phyloP scores from a whole-genome alignment of 2,113 vertebrate species.

The Garra rufa region DNA sequence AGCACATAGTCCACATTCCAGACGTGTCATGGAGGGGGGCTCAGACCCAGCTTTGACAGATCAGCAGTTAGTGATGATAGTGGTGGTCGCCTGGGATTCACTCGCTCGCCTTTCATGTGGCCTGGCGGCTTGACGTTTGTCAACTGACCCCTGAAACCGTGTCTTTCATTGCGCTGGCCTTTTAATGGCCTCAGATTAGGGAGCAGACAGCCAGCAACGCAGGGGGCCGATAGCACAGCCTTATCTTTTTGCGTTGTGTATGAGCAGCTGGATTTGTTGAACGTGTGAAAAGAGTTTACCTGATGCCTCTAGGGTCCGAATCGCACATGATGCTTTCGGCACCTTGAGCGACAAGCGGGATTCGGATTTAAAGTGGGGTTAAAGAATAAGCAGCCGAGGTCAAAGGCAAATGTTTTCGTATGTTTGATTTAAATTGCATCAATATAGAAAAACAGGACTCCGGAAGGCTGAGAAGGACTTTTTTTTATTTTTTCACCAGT shows the following conservation, averaged over 20 bases:
- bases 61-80: constrained; percentile 50
- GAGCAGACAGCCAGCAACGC: constrained; percentile 12
- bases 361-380: constrained; percentile 54
- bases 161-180: constrained; percentile 50
- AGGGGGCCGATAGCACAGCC: constrained; percentile 7
- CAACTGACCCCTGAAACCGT: constrained; percentile 52
- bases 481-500: constrained; percentile 42
- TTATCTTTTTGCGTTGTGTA: neutral
- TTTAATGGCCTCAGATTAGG: constrained; percentile 53
- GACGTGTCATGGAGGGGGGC: constrained; percentile 32
- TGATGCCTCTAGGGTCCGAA: constrained; percentile 35
- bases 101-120: constrained; percentile 51
- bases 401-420: constrained; percentile 51
- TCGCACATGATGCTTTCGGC: constrained; percentile 43
- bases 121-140: constrained; percentile 49
- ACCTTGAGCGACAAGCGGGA: constrained; percentile 8
- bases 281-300: constrained; percentile 32
- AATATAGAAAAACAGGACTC: constrained; percentile 41
- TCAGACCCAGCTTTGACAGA: constrained; percentile 47
- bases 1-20: constrained; percentile 56
- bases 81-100: constrained; percentile 45
- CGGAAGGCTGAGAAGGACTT: constrained; percentile 24
- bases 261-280: constrained; percentile 12
- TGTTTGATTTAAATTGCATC: constrained; percentile 52
- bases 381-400: constrained; percentile 40